Base-by-base conservation (phyloP, 1,140 invertebrate species). In the Patella vulgata region DNA sequence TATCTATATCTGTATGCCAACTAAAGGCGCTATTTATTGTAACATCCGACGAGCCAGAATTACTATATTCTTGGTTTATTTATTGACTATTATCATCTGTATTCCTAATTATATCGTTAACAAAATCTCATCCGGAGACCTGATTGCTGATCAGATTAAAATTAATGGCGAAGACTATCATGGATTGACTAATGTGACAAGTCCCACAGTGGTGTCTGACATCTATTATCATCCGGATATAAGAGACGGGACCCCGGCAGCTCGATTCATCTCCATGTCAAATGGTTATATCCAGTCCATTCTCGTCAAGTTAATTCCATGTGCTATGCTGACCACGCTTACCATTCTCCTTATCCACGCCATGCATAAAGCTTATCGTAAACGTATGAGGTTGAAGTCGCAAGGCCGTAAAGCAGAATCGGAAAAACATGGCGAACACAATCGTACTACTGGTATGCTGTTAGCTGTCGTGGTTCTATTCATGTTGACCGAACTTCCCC, bases 401-500 rank as follows among this genome's bases (percentile, higher is more conserved):
- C 73, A 79, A 50, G 79, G 82, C 6, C 61, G 71, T 12, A 75
- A 74, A 55, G 75, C 78, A 30, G 80, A 83, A 48, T 73, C 73
- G 2, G 79, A 82, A 46, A 75, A 75, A 40, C 76, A 80, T 44
- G 61, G 74, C n/a, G 79, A 83, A 63, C 90, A 92, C 1, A 92
- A 95, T 79, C 87, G 94, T 63, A 97, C 95, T 0, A 97, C 95
- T 0, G 89, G 90, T 62, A 95, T 98, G 90, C 86, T 97, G 9
- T 85, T 97, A 4, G 93, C 93, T 0, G 91, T 97, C 0, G 85
- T 97, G 2, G 81, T 94, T 0, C 85, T 96, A 0, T 96, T 96
- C 71, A 86, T 96, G 1, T 85, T 95, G 1, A 94, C 93, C 0
- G 94, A 96, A 83, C 88, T 96, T 40, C 94, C 94, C 0, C 81